Percentiles rank a stretch among this genome's conserved stretches.
Evolutionary conservation across 1,140 invertebrate genomes (phyloP).

Genomic region (Drosophila nasuta): DNA sequence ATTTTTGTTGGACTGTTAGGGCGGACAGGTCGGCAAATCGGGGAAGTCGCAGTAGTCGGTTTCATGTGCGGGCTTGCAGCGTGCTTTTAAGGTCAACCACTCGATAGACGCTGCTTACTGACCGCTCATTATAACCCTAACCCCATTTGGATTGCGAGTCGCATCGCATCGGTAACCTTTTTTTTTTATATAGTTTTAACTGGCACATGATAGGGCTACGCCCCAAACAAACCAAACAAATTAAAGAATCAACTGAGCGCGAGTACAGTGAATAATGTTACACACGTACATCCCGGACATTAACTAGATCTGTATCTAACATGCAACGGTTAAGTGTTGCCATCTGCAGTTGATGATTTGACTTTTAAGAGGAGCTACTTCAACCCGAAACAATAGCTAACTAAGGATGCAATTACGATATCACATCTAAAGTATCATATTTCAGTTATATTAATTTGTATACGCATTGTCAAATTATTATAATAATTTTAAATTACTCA

Average conservation of each 20-base stretch:
- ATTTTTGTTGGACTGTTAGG: conserved; percentile 43
- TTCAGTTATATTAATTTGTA: too few relatives aligned
- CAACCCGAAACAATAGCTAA: too few relatives aligned
- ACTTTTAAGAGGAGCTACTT: neutral
- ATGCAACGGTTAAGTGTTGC: conserved; percentile 1
- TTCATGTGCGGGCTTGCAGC: conserved; percentile 29
- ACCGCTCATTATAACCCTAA: conserved; percentile 38
- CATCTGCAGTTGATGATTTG: neutral
- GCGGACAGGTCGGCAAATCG: conserved; percentile 54
- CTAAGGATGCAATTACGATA: too few relatives aligned
- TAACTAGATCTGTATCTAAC: neutral
- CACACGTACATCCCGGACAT: neutral
- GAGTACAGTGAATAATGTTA: conserved; percentile 17
- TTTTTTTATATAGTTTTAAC: conserved; percentile 23
- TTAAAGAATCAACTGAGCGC: conserved; percentile 20
- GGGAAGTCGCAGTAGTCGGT: conserved; percentile 14
- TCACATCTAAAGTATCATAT: too few relatives aligned
- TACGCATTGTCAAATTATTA: too few relatives aligned
- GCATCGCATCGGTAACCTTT: conserved; percentile 41
- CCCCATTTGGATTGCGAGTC: conserved; percentile 33
- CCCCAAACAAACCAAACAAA: conserved; percentile 26
- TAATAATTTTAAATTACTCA: too few relatives aligned
- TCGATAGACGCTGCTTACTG: conserved; percentile 9
- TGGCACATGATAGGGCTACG: conserved; percentile 28
- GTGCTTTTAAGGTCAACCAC: conserved; percentile 33